phyloP scores from a whole-genome alignment of 2,888 invertebrate species.

The Xestia rhomboidea region DNA sequence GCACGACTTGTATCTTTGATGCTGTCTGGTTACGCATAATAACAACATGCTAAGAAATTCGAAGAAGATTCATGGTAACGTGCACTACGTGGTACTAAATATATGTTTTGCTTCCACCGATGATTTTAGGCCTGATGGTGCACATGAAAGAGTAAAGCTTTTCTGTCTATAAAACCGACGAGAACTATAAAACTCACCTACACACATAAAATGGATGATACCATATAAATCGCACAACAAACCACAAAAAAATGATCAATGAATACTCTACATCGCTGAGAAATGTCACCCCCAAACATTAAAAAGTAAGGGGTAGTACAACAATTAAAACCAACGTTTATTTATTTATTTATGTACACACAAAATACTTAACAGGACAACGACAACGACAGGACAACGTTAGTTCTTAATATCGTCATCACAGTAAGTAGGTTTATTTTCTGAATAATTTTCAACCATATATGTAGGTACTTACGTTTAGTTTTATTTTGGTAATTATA shows the following conservation, averaged over 20 bases:
- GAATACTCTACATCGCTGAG: not conserved
- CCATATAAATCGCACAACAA: not conserved
- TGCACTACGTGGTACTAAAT: not conserved
- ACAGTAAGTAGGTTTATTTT: constrained; percentile 64
- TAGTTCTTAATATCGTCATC: constrained; percentile 82
- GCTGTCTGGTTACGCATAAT: not conserved
- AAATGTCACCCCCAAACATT: constrained; percentile 17
- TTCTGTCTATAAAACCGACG: not conserved
- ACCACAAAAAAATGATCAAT: constrained; percentile 5
- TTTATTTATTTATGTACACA: no score
- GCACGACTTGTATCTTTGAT: not conserved
- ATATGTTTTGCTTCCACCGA: not conserved
- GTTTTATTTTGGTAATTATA: no score
- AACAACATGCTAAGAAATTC: not conserved
- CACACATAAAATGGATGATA: not conserved
- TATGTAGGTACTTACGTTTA: no score
- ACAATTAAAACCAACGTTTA: constrained; percentile 45
- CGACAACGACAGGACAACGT: no score
- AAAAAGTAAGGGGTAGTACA: constrained; percentile 30
- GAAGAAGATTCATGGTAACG: no score
- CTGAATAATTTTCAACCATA: not conserved
- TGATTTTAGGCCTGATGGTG: not conserved
- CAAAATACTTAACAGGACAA: no score
- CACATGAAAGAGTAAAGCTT: not conserved
- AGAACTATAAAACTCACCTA: not conserved